These are phyloP conservation scores for Pycnonotus jocosus DNA, from an alignment of 2,113 vertebrate genomes.

Conservation along the genomic window DNA sequence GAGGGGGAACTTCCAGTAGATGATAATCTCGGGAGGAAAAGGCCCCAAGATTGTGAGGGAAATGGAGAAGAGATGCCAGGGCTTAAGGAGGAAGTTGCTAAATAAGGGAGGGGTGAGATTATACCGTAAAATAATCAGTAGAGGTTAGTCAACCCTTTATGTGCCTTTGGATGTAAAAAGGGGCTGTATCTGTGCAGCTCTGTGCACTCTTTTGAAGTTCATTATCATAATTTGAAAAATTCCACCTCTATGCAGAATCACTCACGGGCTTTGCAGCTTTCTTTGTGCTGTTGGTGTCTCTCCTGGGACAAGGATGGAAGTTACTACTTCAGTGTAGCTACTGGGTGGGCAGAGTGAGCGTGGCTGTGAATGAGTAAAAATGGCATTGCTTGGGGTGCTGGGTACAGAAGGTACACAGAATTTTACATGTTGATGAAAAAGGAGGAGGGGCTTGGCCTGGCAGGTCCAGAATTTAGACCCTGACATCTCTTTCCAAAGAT, in stretches of 20 bases:
- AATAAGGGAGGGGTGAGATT: background rate
- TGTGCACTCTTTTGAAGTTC: background rate
- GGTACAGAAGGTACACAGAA: background rate
- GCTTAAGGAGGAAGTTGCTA: background rate
- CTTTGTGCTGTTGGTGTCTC: background rate
- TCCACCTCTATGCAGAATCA: background rate
- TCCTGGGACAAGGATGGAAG: background rate
- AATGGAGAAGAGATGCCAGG: background rate
- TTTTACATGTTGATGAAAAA: background rate
- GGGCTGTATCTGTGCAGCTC: background rate
- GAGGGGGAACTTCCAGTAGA: background rate
- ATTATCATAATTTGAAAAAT: background rate
- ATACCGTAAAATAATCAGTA: background rate
- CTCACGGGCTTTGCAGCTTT: background rate
- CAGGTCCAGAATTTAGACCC: background rate
- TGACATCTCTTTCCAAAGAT: background rate
- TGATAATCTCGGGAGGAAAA: background rate
- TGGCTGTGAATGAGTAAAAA: background rate
- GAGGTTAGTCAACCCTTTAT: background rate
- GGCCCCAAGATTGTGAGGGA: background rate
- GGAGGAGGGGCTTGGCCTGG: background rate
- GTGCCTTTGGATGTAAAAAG: background rate
- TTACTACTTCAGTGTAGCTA: background rate
- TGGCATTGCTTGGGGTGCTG: background rate
- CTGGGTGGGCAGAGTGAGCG: background rate